Evolutionary conservation across 1,140 invertebrate genomes (phyloP).

Genomic region (Panagrolaimus sp.): DNA sequence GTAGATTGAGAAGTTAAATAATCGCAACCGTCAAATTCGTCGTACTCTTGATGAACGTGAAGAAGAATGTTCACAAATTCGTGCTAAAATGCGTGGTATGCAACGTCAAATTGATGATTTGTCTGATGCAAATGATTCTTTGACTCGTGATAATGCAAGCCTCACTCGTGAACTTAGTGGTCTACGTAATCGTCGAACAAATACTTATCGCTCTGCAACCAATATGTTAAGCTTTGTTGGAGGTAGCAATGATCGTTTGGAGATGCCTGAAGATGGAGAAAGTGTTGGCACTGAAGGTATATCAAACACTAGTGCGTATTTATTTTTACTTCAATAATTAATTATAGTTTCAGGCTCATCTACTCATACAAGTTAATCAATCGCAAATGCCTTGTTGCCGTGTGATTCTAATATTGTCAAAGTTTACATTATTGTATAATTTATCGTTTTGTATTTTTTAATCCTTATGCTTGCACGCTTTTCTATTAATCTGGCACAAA

Average conservation of each 20-base stretch:
- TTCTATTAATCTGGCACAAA: too few species aligned
- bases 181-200: not conserved
- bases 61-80: constrained; percentile 46
- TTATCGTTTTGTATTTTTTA: too few species aligned
- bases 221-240: constrained; percentile 7
- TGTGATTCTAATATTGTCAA: too few species aligned
- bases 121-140: constrained; percentile 32
- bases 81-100: constrained; percentile 39
- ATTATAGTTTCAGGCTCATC: too few species aligned
- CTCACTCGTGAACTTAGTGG: not conserved
- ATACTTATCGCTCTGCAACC: not conserved
- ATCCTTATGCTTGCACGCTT: too few species aligned
- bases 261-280: not conserved
- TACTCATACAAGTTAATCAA: too few species aligned
- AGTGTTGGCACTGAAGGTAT: constrained; percentile 4
- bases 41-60: constrained; percentile 53
- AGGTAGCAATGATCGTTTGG: not conserved
- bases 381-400: too few species aligned
- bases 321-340: too few species aligned
- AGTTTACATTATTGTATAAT: too few species aligned
- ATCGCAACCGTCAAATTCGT: constrained; percentile 35
- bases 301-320: too few species aligned
- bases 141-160: constrained; percentile 21
- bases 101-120: constrained; percentile 51
- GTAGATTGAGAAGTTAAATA: constrained; percentile 44